phyloP scores from a whole-genome alignment of 2,888 invertebrate species.

The Drosophila phalerata region DNA sequence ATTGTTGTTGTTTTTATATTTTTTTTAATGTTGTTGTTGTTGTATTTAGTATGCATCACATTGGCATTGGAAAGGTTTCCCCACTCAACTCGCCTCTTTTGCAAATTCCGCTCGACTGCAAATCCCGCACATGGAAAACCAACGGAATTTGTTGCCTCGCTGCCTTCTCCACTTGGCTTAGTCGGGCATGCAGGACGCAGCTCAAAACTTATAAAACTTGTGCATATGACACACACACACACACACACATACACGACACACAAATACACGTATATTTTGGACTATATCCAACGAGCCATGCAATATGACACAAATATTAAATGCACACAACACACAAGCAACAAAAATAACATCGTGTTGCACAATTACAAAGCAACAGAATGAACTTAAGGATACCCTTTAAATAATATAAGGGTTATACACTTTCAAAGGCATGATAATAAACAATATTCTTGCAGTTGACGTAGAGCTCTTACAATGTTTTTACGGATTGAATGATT shows the following conservation, averaged over 20 bases:
- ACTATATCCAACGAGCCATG: constrained; percentile 68
- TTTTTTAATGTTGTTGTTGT: constrained; percentile 7
- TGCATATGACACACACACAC: constrained; percentile 35
- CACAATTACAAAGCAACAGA: not conserved
- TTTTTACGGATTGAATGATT: too few relatives aligned
- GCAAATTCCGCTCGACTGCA: constrained; percentile 25
- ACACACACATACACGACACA: constrained; percentile 2
- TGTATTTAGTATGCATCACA: constrained; percentile 49
- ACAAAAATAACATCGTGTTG: constrained; percentile 14
- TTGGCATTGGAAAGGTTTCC: constrained; percentile 24
- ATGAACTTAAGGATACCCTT: constrained; percentile 10
- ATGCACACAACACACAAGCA: constrained; percentile 54
- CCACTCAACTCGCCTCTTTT: not conserved
- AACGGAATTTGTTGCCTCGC: constrained; percentile 31
- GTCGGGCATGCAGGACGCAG: constrained; percentile 31
- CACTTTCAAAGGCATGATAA: too few relatives aligned
- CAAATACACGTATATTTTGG: constrained; percentile 30
- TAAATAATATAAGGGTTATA: too few relatives aligned
- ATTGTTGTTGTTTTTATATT: constrained; percentile 13
- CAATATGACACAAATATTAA: constrained; percentile 71
- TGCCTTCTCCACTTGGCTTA: constrained; percentile 55
- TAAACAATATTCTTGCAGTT: too few relatives aligned
- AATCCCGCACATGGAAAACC: constrained; percentile 44
- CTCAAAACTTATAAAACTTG: constrained; percentile 44
- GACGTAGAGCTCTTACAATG: too few relatives aligned